These are phyloP conservation scores for Pholis gunnellus DNA, from an alignment of 2,113 vertebrate species.

Conservation along the genomic window DNA sequence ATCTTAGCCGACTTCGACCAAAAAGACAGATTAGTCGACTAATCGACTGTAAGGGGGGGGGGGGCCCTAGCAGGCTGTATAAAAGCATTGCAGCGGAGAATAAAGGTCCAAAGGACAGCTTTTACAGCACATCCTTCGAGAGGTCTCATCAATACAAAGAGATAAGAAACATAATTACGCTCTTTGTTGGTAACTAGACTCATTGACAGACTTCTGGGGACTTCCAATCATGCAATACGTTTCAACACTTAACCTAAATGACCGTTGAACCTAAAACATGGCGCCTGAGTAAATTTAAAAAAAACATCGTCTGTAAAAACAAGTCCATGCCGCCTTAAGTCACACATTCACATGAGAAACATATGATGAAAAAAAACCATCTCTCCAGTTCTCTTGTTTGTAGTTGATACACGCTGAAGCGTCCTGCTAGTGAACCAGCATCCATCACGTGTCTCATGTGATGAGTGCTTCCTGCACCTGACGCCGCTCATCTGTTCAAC, in stretches of 20 bases:
- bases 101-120: slow-evolving; percentile 71
- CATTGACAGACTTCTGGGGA: slow-evolving; percentile 3
- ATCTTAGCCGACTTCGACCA: not conserved
- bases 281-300: not conserved
- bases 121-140: slow-evolving; percentile 55
- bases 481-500: not conserved
- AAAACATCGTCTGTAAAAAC: not conserved
- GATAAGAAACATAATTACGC: slow-evolving; percentile 58
- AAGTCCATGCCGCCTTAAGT: slow-evolving; percentile 1
- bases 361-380: slow-evolving; percentile 23
- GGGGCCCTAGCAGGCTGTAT: slow-evolving; percentile 19
- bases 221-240: slow-evolving; percentile 6
- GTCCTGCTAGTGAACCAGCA: slow-evolving; percentile 13
- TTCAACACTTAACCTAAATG: not conserved
- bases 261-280: not conserved
- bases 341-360: slow-evolving; percentile 25
- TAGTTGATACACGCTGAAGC: slow-evolving; percentile 50
- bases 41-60: too few relatives aligned
- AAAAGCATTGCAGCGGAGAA: slow-evolving; percentile 52
- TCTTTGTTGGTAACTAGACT: slow-evolving; percentile 31
- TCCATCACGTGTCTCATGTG: slow-evolving; percentile 38
- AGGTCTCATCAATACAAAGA: slow-evolving; percentile 50
- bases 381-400: slow-evolving; percentile 51
- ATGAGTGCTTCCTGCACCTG: slow-evolving; percentile 37
- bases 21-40: not conserved